These are phyloP conservation scores for Pseudolaguvia tuberculata DNA, from an alignment of 2,113 vertebrate species.

Conservation along the genomic window DNA sequence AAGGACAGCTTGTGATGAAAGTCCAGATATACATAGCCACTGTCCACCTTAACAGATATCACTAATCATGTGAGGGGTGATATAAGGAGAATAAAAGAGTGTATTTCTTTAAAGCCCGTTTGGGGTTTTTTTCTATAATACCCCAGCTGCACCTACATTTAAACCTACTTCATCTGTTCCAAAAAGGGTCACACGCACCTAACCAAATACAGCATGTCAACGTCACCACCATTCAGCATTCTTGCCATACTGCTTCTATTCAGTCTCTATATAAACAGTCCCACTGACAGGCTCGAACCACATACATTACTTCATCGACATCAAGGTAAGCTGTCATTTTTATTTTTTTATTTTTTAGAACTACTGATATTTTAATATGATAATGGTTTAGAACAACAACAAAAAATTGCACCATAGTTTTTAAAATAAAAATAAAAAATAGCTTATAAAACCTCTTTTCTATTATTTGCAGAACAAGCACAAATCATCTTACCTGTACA, in stretches of 20 bases:
- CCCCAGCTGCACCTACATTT: background rate
- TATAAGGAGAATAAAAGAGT: background rate
- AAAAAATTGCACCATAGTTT: too few species aligned
- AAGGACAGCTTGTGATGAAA: slow-evolving; percentile 41
- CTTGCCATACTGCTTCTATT: slow-evolving; percentile 7
- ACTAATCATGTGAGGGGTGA: slow-evolving; percentile 11
- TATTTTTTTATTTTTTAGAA: background rate
- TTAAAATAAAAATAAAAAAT: background rate
- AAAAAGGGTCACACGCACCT: slow-evolving; percentile 33
- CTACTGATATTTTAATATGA: background rate
- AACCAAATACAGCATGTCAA: slow-evolving; percentile 39
- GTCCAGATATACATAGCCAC: slow-evolving; percentile 26
- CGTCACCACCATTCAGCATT: slow-evolving; percentile 35
- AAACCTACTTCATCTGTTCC: slow-evolving; percentile 16
- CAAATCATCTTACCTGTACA: slow-evolving; percentile 6
- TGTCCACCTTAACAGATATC: background rate
- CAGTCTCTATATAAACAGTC: slow-evolving; percentile 11
- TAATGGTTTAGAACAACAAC: background rate
- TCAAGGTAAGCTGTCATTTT: slow-evolving; percentile 7
- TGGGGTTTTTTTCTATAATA: background rate
- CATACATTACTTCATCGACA: slow-evolving; percentile 1
- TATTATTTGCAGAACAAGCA: slow-evolving; percentile 15
- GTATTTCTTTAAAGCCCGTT: too few species aligned
- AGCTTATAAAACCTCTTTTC: background rate
- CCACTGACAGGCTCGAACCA: background rate